Conservation (phyloP, 2,113 vertebrate genomes). For the Pygoscelis antarcticus region DNA sequence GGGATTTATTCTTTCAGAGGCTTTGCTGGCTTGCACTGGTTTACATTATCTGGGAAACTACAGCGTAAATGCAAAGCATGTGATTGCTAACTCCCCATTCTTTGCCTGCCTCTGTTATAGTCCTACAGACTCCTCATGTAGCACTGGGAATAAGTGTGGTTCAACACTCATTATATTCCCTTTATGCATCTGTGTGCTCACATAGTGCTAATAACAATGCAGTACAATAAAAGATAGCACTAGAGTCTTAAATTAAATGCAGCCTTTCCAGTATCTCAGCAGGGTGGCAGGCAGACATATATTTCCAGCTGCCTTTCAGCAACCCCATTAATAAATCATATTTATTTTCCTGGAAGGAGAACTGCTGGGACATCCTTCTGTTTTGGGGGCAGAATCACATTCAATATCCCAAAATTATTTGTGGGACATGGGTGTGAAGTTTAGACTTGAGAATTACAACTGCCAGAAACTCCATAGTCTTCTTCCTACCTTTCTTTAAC, state of each 20-base stretch:
- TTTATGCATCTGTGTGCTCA: slow-evolving; percentile 45
- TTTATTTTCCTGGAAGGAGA: slow-evolving; percentile 56
- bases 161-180: slow-evolving; percentile 42
- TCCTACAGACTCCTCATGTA: slow-evolving; percentile 18
- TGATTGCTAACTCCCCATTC: background rate
- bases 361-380: slow-evolving; percentile 56
- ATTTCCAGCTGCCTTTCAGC: slow-evolving; percentile 66
- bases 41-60: slow-evolving; percentile 11
- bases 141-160: slow-evolving; percentile 43
- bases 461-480: background rate
- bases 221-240: slow-evolving; percentile 52
- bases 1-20: background rate
- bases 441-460: background rate
- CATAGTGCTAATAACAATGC: slow-evolving; percentile 58
- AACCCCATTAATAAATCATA: slow-evolving; percentile 42
- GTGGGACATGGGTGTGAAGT: slow-evolving; percentile 27
- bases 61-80: background rate
- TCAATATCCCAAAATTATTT: slow-evolving; percentile 33
- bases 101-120: background rate
- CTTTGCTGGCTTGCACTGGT: background rate
- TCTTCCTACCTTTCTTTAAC: background rate
- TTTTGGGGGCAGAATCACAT: slow-evolving; percentile 38
- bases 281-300: slow-evolving; percentile 48
- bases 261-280: slow-evolving; percentile 54
- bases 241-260: slow-evolving; percentile 31